Conservation (phyloP, 2,888 invertebrate genomes). For the Amiota communis region DNA sequence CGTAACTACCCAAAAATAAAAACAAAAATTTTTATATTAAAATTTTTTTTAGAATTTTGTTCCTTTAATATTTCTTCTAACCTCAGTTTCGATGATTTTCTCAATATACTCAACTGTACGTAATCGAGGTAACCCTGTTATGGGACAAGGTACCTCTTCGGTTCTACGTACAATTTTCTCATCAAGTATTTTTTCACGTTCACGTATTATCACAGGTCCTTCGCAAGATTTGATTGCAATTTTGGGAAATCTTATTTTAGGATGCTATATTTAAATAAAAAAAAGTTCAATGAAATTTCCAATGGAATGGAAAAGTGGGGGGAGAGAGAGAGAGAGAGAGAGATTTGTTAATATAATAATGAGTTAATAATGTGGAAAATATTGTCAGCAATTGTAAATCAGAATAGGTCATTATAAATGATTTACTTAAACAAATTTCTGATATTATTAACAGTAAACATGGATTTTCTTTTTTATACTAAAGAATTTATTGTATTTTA, state of each 20-base stretch:
- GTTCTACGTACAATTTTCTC: conserved; percentile 90
- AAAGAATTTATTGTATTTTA: no score
- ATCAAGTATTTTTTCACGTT: conserved; percentile 91
- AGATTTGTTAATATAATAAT: background rate
- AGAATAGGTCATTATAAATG: no score
- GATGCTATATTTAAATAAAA: conserved; percentile 54
- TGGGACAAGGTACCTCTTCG: conserved; percentile 90
- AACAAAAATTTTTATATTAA: conserved; percentile 38
- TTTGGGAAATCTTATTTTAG: conserved; percentile 81
- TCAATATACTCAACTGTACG: conserved; percentile 95
- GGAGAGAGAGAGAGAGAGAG: background rate
- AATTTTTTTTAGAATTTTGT: conserved; percentile 37
- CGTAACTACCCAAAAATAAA: background rate
- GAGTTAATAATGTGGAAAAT: background rate
- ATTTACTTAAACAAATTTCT: background rate
- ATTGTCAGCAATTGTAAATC: background rate
- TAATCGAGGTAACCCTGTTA: conserved; percentile 88
- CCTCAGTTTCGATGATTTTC: conserved; percentile 96
- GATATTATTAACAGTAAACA: background rate
- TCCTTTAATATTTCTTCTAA: conserved; percentile 73
- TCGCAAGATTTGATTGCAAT: conserved; percentile 90
- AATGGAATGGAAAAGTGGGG: background rate
- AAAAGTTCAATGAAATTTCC: background rate
- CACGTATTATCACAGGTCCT: conserved; percentile 87
- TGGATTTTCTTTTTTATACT: background rate